Conservation (phyloP, 92 coral and sea anemone genomes). For the Epizoanthus fatuus region DNA sequence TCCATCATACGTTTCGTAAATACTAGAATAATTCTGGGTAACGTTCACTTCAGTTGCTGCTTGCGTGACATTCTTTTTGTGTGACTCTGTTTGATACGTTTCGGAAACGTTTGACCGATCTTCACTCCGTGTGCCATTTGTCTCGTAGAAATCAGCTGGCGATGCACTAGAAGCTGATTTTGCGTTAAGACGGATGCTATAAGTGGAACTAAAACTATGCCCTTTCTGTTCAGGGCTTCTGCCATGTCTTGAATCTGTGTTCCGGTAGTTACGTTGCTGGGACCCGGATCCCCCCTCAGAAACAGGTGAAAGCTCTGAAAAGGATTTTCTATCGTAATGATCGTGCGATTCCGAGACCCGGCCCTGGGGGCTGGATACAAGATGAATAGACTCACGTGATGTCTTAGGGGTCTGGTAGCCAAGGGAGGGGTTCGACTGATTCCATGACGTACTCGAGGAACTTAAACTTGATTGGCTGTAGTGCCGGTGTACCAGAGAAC, state of each 20-base stretch:
- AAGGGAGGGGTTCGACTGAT: constrained; percentile 69
- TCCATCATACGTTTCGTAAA: neutral
- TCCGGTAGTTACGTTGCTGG: neutral
- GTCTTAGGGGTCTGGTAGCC: constrained; percentile 51
- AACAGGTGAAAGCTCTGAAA: constrained; percentile 33
- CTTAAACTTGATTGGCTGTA: constrained; percentile 92
- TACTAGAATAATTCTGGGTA: constrained; percentile 6
- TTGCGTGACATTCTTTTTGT: neutral
- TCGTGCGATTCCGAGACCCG: constrained; percentile 23
- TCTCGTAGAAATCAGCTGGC: neutral
- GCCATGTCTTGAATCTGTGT: constrained; percentile 1
- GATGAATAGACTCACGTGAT: constrained; percentile 41
- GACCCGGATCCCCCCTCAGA: constrained; percentile 20
- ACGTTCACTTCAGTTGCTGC: neutral
- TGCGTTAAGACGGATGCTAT: constrained; percentile 12
- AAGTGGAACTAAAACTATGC: constrained; percentile 21
- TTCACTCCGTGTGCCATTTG: neutral
- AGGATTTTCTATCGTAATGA: constrained; percentile 11
- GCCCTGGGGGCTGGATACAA: constrained; percentile 10
- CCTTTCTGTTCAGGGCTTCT: neutral
- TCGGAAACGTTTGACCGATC: neutral
- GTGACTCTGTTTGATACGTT: neutral
- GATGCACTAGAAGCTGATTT: neutral
- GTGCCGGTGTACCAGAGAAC: constrained; percentile 61
- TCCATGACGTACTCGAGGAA: constrained; percentile 92